These are phyloP conservation scores for Eucidaris tribuloides DNA, from an alignment of 35 echinoderm and acorn worm species.

Conservation along the genomic window DNA sequence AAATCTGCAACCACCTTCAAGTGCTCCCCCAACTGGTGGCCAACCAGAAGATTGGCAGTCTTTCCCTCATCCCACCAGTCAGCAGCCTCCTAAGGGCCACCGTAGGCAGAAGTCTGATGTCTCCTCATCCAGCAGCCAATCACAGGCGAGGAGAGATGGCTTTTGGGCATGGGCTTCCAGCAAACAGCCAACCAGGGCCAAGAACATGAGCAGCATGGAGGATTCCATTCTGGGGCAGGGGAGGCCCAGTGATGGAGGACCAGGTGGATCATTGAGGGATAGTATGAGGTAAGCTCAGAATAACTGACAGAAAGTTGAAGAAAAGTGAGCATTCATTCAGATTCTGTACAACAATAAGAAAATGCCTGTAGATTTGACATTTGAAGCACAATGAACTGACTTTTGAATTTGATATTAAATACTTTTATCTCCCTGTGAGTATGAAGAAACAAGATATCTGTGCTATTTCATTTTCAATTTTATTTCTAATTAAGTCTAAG, in stretches of 20 bases:
- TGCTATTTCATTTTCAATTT: not conserved
- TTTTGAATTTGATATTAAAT: not conserved
- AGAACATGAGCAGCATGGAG: not conserved
- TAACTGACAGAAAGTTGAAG: not conserved
- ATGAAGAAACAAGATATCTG: not conserved
- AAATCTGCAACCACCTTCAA: not conserved
- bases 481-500: too few species aligned
- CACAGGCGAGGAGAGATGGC: not conserved
- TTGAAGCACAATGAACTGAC: not conserved
- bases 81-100: not conserved
- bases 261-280: not conserved
- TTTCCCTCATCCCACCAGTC: not conserved
- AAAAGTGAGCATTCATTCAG: not conserved
- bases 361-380: not conserved
- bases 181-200: slow-evolving; percentile 8
- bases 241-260: not conserved
- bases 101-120: slow-evolving; percentile 17
- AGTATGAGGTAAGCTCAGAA: not conserved
- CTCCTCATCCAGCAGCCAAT: slow-evolving; percentile 6
- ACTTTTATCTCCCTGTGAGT: not conserved
- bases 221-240: not conserved
- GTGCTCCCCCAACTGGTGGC: not conserved
- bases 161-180: slow-evolving; percentile 23
- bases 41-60: slow-evolving; percentile 4
- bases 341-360: not conserved